A percentile compares a stretch with the other conserved stretches of the same genome.
Conservation (phyloP, 1,140 invertebrate genomes). For the Steinernema khuongi region DNA sequence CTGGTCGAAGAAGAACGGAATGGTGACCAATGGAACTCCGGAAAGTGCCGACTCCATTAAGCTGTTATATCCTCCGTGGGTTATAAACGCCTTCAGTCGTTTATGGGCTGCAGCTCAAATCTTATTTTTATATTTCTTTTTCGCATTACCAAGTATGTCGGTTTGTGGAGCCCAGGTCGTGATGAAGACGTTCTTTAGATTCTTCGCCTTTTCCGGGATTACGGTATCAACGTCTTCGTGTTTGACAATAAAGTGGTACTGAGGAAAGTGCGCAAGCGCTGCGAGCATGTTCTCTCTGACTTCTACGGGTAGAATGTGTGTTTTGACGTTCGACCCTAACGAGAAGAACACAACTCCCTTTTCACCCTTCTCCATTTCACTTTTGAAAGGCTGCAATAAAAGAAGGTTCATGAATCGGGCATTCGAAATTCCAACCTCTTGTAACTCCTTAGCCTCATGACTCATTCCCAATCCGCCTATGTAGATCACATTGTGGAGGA, state of each 20-base stretch:
- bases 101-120: constrained; percentile 23
- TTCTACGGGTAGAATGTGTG: background rate
- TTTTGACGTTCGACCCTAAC: constrained; percentile 16
- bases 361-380: constrained; percentile 3
- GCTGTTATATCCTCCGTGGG: constrained; percentile 41
- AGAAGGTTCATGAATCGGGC: background rate
- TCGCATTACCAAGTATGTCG: background rate
- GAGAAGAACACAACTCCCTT: constrained; percentile 19
- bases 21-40: constrained; percentile 37
- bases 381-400: background rate
- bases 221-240: background rate
- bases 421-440: background rate
- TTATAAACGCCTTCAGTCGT: constrained; percentile 36
- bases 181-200: background rate
- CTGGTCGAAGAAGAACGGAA: constrained; percentile 37
- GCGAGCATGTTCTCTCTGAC: background rate
- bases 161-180: background rate
- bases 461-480: constrained; percentile 21
- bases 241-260: background rate
- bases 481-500: constrained; percentile 21
- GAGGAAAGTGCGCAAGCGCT: background rate
- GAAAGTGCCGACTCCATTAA: constrained; percentile 29
- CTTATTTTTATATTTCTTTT: background rate
- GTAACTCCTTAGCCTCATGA: background rate
- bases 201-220: background rate